Base-by-base conservation (phyloP, 1,140 invertebrate species). In the Drepana arcuata region DNA sequence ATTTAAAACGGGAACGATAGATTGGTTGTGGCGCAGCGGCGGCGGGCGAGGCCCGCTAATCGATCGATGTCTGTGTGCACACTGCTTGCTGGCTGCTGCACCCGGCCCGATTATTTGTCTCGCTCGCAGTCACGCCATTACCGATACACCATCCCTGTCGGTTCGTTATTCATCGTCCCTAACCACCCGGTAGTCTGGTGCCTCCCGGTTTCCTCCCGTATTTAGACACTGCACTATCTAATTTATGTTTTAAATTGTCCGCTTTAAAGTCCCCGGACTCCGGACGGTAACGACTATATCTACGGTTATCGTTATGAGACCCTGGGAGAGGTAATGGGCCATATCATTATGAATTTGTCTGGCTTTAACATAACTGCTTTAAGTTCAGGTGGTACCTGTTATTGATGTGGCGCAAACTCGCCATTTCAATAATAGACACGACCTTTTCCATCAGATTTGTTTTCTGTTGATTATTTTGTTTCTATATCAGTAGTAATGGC, bases 221-320 rank as follows among this genome's bases (percentile, higher is more conserved):
- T 78, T 77, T 78, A 81, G 69, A 74, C 59, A 68, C 59, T 65
- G 65, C 61, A 70, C 65, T 74, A 75, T 75, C 69, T 75, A 81
- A 81, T 78, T 78, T 72, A 74, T 78, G 64, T 80, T 72, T 70
- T 60, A 73, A 73, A 73, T 73, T 71, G 55, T 61, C 42, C 55
- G 51, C 61, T 71, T 68, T 69, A 58, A 63, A 64, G 38, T 61
- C 49, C 55, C 46, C 52, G 27, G 40, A 42, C 45, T 40, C 45
- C 45, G 41, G 39, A 57, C 42, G 36, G 45, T 66, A 57, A 68
- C 57, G 58, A 50, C 48, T 60, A 53, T 67, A 61, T 59, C 46
- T 58, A 59, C 46, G 43, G 48, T 64, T 68, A 67, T 65, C 54
- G 60, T 66, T 67, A 66, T 49, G 57, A 52, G 10, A 40, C 16